Evolutionary conservation across 2,113 vertebrate genomes (phyloP).

Genomic region (Smithornis capensis): DNA sequence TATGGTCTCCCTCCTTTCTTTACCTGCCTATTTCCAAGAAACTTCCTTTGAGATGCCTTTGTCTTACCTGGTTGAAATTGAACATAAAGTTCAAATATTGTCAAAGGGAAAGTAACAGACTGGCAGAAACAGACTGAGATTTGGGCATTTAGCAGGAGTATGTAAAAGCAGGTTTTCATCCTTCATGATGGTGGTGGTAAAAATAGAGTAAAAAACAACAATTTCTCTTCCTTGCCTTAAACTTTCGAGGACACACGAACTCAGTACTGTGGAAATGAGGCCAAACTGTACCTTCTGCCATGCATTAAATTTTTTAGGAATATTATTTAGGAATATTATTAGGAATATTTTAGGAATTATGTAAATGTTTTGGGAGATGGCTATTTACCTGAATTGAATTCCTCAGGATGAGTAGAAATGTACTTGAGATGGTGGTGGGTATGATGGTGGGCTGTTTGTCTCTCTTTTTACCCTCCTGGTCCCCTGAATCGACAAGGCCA

Average conservation of each 20-base stretch:
- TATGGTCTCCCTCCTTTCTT: neutral
- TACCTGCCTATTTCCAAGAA: constrained; percentile 4
- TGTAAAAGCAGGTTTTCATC: neutral
- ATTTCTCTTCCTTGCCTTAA: neutral
- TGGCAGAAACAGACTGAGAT: neutral
- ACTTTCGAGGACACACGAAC: neutral
- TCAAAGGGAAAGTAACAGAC: neutral
- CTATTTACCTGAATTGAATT: neutral
- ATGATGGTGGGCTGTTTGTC: neutral
- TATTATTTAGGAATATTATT: too few species aligned
- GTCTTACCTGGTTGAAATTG: constrained; percentile 32
- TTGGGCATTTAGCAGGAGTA: neutral
- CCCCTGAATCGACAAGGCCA: neutral
- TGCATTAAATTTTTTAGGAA: neutral
- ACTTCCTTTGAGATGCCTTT: constrained; percentile 36
- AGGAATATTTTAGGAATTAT: neutral
- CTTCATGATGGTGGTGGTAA: neutral
- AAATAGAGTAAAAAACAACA: neutral
- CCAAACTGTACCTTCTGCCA: neutral
- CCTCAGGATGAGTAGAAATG: neutral
- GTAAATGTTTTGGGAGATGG: neutral
- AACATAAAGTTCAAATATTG: constrained; percentile 24
- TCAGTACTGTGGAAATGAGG: neutral
- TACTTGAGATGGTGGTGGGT: too few species aligned
- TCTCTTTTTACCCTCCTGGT: neutral